Conservation (phyloP, 2,797 vertebrate genomes). For the Spheniscus humboldti region DNA sequence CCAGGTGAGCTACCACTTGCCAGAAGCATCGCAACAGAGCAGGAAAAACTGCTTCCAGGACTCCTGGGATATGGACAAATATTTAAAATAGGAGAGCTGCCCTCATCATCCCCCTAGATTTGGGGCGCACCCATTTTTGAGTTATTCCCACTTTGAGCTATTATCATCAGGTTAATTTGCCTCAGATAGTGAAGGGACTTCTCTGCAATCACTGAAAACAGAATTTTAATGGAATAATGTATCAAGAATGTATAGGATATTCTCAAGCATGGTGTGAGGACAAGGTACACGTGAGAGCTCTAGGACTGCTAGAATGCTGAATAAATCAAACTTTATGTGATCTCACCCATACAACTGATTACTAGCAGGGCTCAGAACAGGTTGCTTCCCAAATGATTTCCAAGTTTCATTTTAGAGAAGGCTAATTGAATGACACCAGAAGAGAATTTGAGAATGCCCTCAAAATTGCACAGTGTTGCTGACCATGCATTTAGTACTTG, state of each 20-base stretch:
- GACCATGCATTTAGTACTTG: not conserved
- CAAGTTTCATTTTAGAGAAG: not conserved
- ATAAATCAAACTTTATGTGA: not conserved
- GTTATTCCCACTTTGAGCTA: not conserved
- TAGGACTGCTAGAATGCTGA: not conserved
- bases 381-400: not conserved
- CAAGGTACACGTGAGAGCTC: not conserved
- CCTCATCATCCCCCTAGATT: not conserved
- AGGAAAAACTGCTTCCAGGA: not conserved
- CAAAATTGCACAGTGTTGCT: not conserved
- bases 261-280: not conserved
- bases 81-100: not conserved
- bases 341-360: not conserved
- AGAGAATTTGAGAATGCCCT: not conserved
- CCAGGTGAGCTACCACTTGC: not conserved
- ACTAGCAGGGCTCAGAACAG: not conserved
- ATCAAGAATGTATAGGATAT: not conserved
- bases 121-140: not conserved
- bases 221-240: not conserved
- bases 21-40: not conserved
- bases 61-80: not conserved
- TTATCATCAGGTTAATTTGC: not conserved
- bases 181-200: not conserved
- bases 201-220: not conserved
- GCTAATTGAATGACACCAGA: not conserved